Evolutionary conservation across 1,140 invertebrate species (phyloP), one percentile per base, ranked within the genome.

Genomic region (Diorhabda carinulata): DNA sequence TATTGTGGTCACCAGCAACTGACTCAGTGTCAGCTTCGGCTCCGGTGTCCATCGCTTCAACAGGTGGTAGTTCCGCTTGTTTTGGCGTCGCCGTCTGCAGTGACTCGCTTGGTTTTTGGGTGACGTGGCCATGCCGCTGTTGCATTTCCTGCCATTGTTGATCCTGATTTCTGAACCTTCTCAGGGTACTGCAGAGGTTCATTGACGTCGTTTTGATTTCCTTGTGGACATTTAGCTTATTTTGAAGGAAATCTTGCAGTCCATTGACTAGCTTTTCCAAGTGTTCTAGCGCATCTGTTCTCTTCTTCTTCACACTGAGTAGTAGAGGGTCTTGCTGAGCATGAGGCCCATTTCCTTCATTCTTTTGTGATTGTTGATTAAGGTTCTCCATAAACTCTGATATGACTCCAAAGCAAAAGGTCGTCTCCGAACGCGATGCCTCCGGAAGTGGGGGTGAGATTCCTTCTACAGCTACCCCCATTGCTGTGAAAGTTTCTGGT

Each of bases 221-320:
- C 25, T 25, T 25, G 25, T 25, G 25, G 25, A 1, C 25, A 25
- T 25, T 25, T 25, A 25, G 25, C 25, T 25, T 25, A 25, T 25
- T 25, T 25, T 25, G 25, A 25, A 25, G 25, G 25, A 25, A 25
- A 25, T 25, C 25, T 25, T 25, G 25, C 25, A 25, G 25, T 25
- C 25, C 25, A 25, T 25, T 25, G 25, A 25, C 25, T 25, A 64
- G 42, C 43, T 64, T 64, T 64, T 64, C 62, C 5, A 64, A 42
- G 2, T 44, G 43, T 64, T 64, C 40, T 42, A 64, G 40, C 45
- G 62, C 43, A 47, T 64, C 9, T 42, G 10, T 44, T 42, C 10
- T 6, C 62, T 64, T 64, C 62, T 47, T 64, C 40, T 64, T 42
- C 44, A 42, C 45, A 42, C 62, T 64, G 44, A 42, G 8, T 64